phyloP scores from a whole-genome alignment of 2,888 invertebrate species.

The Neelides folsomi region DNA sequence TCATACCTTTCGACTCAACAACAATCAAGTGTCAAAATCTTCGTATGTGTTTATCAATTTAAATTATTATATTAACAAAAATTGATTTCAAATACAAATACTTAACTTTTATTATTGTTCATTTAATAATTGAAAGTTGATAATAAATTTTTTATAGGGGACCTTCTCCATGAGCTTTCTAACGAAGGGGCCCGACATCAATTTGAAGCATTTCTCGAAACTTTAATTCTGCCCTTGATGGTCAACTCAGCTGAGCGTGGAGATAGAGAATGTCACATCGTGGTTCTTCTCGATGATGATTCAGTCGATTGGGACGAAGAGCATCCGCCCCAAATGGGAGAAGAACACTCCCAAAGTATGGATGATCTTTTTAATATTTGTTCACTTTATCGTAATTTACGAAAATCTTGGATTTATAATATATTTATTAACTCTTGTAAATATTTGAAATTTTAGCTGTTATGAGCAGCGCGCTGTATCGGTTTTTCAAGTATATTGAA shows the following conservation, averaged over 20 bases:
- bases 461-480: conserved; percentile 84
- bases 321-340: conserved; percentile 98
- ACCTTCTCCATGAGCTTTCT: conserved; percentile 89
- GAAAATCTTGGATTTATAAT: background rate
- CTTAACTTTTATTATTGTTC: too few species aligned
- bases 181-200: conserved; percentile 98
- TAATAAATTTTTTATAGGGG: conserved; percentile 50
- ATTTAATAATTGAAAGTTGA: too few species aligned
- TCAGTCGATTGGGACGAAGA: conserved; percentile 96
- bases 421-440: background rate
- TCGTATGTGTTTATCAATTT: conserved; percentile 48
- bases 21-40: conserved; percentile 94
- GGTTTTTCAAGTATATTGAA: conserved; percentile 99
- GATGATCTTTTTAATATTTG: conserved; percentile 9
- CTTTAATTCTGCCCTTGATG: conserved; percentile 89
- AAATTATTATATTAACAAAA: background rate
- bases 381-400: background rate
- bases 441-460: conserved; percentile 52
- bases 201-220: conserved; percentile 91
- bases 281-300: conserved; percentile 90
- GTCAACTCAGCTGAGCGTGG: conserved; percentile 85
- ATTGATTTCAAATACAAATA: too few species aligned
- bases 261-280: conserved; percentile 95
- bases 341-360: conserved; percentile 90
- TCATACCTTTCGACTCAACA: conserved; percentile 92